Percentiles rank a stretch among this genome's conserved stretches.
phyloP scores from a whole-genome alignment of 2,113 vertebrate genomes.

The Drymodes brunneopygia region DNA sequence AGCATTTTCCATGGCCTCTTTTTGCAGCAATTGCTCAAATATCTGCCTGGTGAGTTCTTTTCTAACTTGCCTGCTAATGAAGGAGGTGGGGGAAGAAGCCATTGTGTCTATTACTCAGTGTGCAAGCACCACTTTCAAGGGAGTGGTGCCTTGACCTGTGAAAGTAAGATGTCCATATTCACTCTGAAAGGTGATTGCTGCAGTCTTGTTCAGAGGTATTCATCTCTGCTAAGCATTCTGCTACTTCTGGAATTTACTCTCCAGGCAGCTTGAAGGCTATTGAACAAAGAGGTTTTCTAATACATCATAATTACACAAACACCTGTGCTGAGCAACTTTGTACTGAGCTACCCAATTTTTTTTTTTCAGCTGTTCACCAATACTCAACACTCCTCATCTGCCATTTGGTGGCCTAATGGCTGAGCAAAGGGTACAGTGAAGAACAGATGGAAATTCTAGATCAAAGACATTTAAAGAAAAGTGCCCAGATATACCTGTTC shows the following conservation, averaged over 20 bases:
- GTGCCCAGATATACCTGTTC: not conserved
- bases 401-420: not conserved
- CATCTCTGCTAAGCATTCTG: not conserved
- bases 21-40: not conserved
- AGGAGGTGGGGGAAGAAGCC: slow-evolving; percentile 2
- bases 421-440: not conserved
- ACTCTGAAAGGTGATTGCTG: not conserved
- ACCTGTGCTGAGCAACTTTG: slow-evolving; percentile 48
- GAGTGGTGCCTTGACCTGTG: not conserved
- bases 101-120: not conserved
- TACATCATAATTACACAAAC: slow-evolving; percentile 67
- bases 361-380: slow-evolving; percentile 18
- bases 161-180: not conserved
- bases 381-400: not conserved
- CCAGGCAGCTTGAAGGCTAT: slow-evolving; percentile 50
- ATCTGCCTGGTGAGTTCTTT: not conserved
- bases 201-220: not conserved
- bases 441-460: not conserved
- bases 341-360: not conserved
- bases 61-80: slow-evolving; percentile 25
- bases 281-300: slow-evolving; percentile 52
- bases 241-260: not conserved
- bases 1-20: not conserved
- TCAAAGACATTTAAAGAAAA: not conserved
- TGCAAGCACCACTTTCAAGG: not conserved